A percentile compares a stretch with the other conserved stretches of the same genome.
Conservation (phyloP, 1,140 invertebrate species). For the Lordiphosa clarofinis region DNA sequence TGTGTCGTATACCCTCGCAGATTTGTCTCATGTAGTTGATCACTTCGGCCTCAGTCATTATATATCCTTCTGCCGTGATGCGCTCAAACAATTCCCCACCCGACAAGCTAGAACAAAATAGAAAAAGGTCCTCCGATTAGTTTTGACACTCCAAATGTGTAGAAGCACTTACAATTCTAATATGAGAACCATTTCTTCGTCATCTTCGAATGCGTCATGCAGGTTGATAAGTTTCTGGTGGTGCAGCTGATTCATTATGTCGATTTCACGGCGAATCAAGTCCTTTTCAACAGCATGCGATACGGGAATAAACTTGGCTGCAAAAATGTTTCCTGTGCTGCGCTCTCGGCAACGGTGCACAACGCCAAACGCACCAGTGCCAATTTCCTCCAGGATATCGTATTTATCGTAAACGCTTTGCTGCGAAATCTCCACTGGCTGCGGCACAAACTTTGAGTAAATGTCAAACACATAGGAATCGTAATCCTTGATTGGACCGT, state of each 20-base stretch:
- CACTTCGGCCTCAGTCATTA: slow-evolving; percentile 99
- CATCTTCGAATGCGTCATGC: slow-evolving; percentile 99
- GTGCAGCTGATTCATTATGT: slow-evolving; percentile 99
- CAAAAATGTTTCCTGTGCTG: slow-evolving; percentile 97
- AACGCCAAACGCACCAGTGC: slow-evolving; percentile 98
- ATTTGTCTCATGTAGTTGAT: slow-evolving; percentile 99
- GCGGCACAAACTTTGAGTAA: slow-evolving; percentile 97
- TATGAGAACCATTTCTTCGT: slow-evolving; percentile 99
- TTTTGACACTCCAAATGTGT: neutral
- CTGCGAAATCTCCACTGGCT: slow-evolving; percentile 97
- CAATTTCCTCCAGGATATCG: slow-evolving; percentile 99
- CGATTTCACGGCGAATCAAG: slow-evolving; percentile 98
- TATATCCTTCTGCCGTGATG: slow-evolving; percentile 98
- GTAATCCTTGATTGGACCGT: slow-evolving; percentile 94
- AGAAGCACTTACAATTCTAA: slow-evolving; percentile 94
- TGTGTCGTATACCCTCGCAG: slow-evolving; percentile 98
- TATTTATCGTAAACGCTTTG: slow-evolving; percentile 98
- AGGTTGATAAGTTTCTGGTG: slow-evolving; percentile 98
- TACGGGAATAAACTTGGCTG: slow-evolving; percentile 99
- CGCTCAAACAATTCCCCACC: slow-evolving; percentile 99
- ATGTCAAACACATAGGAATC: slow-evolving; percentile 99
- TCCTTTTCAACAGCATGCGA: slow-evolving; percentile 97
- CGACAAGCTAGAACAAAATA: slow-evolving; percentile 87
- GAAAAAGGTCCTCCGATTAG: neutral
- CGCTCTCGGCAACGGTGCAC: slow-evolving; percentile 98